Base-by-base conservation (phyloP, 1,140 invertebrate genomes). In the Pomacea maculata region DNA sequence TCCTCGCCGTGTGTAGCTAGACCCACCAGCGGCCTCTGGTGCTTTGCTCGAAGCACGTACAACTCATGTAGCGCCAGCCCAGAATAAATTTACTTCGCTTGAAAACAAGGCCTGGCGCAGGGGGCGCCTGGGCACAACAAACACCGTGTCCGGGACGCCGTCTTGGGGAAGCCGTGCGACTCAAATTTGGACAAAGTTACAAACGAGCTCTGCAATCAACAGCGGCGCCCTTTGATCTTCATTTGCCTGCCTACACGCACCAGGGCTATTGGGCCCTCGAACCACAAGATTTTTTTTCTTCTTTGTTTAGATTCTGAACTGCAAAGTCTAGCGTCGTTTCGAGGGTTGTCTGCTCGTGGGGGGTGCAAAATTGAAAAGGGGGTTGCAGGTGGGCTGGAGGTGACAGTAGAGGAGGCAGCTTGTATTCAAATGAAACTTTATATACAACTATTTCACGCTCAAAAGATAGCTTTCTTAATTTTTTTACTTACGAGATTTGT, bases 121-220 rank as follows among this genome's bases (percentile, higher is more conserved):
- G 21, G 67, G 67, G 67, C 67, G 67, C 21, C 10, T 12, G 6
- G 21, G 67, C 67, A 70, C 57, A 19, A 57, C 61, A 63, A 76
- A 76, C 75, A 76, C 21, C 52, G 52, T n/a, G 14, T 17, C 45
- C 19, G 52, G 52, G 73, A 15, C 29, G 19, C 11, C 29, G 52
- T 55, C 73, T 57, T 34, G 21, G 45, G 21, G 52, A 15, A 54
- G 14, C 73, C 17, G 17, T n/a, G 75, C 57, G 57, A 45, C 75
- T 65, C 75, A 76, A 76, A 65, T 76, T 76, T 76, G 75, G 75
- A 76, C 75, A 76, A 63, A 65, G 57, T 76, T 76, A 64, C 75
- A 76, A 76, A 65, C 57, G 21, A 29, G 57, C 75, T 25, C 29
- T 21, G 57, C 11, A 54, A 76, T 76, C 75, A 76, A 65, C 61